Conservation (phyloP, 1,140 invertebrate species). For the Macrostomum lignano region DNA sequence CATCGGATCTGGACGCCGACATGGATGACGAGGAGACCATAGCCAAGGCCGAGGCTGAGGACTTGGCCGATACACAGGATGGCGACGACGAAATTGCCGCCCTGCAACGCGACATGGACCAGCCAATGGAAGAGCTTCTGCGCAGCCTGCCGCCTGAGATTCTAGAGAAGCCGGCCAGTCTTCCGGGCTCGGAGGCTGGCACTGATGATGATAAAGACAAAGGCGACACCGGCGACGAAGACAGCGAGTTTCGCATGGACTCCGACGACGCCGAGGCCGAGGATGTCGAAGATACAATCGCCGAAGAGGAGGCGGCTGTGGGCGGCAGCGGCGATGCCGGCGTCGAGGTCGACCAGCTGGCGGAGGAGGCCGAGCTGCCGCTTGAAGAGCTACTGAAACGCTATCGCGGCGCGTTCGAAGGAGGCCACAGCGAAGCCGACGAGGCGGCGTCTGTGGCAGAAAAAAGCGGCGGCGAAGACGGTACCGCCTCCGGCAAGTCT, state of each 20-base stretch:
- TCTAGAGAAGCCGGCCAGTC: no score
- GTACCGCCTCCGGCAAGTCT: no score
- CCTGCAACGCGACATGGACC: conserved; percentile 56
- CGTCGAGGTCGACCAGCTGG: background rate
- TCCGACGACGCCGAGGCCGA: conserved; percentile 11
- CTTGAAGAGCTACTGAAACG: no score
- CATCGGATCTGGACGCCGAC: no score
- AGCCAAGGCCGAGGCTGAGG: conserved; percentile 59
- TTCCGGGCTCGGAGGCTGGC: no score
- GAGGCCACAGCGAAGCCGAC: conserved; percentile 35
- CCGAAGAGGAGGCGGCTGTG: no score
- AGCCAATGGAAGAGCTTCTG: conserved; percentile 52
- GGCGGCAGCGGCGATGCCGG: conserved; percentile 8
- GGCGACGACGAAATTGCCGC: conserved; percentile 46
- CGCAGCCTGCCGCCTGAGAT: background rate
- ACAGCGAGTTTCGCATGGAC: conserved; percentile 9
- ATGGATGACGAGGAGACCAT: conserved; percentile 81
- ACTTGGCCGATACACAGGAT: conserved; percentile 36
- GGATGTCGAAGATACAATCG: conserved; percentile 13
- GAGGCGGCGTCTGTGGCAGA: no score
- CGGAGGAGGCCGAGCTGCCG: no score
- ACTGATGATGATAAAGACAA: conserved; percentile 7
- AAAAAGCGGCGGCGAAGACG: no score
- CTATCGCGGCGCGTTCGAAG: conserved; percentile 30
- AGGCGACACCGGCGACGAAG: conserved; percentile 10